Evolutionary conservation across 2,888 invertebrate genomes (phyloP), one percentile per base, ranked within the genome.

Genomic region (Nysson spinosus): DNA sequence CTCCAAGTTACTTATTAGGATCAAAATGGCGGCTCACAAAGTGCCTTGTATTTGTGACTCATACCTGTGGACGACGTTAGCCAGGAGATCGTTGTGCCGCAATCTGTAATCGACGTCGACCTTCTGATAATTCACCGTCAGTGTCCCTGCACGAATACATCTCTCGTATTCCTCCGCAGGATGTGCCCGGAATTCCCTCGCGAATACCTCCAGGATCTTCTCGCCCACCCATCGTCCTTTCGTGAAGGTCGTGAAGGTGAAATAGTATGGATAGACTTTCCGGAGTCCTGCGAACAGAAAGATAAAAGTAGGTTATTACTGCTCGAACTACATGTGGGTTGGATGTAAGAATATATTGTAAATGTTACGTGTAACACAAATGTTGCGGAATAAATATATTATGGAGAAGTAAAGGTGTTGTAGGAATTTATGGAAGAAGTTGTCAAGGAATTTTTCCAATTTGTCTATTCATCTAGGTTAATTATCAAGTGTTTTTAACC

Each of bases 201-300:
- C 94, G 88, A 97, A 97, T 16, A 98, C 96, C 83, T 98, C 97
- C 72, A 96, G 89, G 75, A 98, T 94, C 85, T 94, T 94, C 87
- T 96, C 95, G 2, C 97, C 97, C 2, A 97, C 96, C 98, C 98
- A 98, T 80, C 98, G 91, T 5, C 97, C 96, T 89, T 98, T 98
- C 65, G 96, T 96, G 89, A 96, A 97, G 30, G 97, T 96, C 67
- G 96, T 95, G 89, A 97, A 98, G 64, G 96, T 96, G 89, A 96
- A 98, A 89, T 96, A 96, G 89, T 98, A 98, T 0, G 98, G 98
- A 87, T 96, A 97, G 1, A 98, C 98, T 90, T 98, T 98, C 76
- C 98, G 91, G 77, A 98, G 91, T 78, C 96, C 97, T 96, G 91
- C 5, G n/a, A 7, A 30, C 12, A 51, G 28, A 17, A 57, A 20